These are phyloP conservation scores for Trachemys scripta DNA, from an alignment of 2,113 vertebrate species.

Conservation along the genomic window DNA sequence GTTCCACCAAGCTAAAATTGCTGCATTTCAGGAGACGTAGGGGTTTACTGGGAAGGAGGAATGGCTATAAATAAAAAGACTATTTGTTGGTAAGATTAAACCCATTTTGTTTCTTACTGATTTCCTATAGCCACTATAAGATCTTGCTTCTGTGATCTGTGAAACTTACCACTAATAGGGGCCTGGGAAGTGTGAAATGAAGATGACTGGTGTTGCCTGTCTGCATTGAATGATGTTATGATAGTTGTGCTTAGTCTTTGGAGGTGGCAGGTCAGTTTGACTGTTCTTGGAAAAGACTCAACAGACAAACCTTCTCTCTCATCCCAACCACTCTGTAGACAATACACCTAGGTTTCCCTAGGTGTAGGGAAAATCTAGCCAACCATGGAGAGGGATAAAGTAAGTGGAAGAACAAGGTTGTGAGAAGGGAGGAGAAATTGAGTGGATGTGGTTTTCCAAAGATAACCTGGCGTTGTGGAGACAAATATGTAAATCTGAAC, in stretches of 20 bases:
- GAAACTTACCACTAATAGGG: background rate
- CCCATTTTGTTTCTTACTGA: background rate
- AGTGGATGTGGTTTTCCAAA: background rate
- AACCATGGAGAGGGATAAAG: rapidly evolving
- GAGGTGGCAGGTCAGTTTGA: background rate
- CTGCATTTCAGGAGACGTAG: background rate
- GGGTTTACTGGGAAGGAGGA: background rate
- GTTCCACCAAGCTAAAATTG: background rate
- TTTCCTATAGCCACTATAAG: background rate
- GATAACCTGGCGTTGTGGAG: background rate
- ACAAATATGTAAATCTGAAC: background rate
- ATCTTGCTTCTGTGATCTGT: background rate
- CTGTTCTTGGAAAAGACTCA: background rate
- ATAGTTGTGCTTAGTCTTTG: background rate
- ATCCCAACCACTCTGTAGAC: rapidly evolving
- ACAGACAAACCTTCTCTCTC: background rate
- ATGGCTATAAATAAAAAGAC: background rate
- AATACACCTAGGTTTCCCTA: background rate
- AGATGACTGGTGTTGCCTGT: background rate
- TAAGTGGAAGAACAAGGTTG: background rate
- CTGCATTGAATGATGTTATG: background rate
- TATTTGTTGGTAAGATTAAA: background rate
- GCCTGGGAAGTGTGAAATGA: rapidly evolving
- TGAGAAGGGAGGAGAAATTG: background rate
- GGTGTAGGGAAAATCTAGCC: rapidly evolving